Evolutionary conservation across 2,888 invertebrate genomes (phyloP), one percentile per base, ranked within the genome.

Genomic region (Lasioglossum villosulum): DNA sequence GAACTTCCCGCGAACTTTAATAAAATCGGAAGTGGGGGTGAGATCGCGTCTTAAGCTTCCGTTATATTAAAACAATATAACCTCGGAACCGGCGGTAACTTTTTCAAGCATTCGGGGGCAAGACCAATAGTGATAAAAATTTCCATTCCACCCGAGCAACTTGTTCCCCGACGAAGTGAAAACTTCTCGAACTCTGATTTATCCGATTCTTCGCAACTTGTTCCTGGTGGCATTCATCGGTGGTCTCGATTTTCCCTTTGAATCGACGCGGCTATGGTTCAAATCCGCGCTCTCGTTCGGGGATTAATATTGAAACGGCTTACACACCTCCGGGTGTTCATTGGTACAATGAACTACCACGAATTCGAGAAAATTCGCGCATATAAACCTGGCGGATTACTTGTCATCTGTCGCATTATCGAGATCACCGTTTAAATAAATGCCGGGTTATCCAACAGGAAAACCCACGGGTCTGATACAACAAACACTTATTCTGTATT

Each of bases 41-140:
- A 39, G n/a, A 39, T 70, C 37, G 39, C 12, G n/a, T 39, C 39
- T 37, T 70, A 39, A 70, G 70, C 70, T 70, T 37, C 70, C 39
- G 70, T 39, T 39, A n/a, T 39, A 70, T 70, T 70, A 70, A 70
- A 70, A 70, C 39, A 70, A 70, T 70, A 70, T 70, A n/a, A 30
- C 19, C 63, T 1, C 16, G 0, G 5, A 70, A 23, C 23, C n/a
- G 39, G 12, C 4, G 5, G 0, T 39, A 70, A 70, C n/a, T 70
- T 70, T 70, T 70, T n/a, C 39, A 39, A 23, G 70, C 39, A n/a
- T 70, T 68, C 68, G 4, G 39, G 39, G 68, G 23, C 70, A n/a
- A 70, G 70, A 39, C 39, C 39, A 39, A 70, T 39, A n/a, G 70
- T 2, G 37, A 68, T 37, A 34, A 37, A 68, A 68, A 68, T 68